phyloP scores from a whole-genome alignment of 2,113 vertebrate genomes.

The Crotalus horridus region DNA sequence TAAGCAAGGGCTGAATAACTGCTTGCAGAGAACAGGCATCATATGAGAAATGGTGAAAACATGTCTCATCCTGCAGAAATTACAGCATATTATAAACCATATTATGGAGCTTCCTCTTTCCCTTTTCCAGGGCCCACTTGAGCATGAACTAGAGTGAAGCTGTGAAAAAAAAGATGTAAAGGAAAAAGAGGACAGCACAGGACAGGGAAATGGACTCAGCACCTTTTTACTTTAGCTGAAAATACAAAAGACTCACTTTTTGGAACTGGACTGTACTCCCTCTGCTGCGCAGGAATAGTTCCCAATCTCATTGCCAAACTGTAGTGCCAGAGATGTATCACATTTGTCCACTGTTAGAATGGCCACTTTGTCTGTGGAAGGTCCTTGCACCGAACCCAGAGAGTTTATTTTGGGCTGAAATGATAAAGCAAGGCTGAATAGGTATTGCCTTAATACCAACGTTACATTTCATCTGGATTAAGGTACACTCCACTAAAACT shows the following conservation, averaged over 20 bases:
- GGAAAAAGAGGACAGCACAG: neutral
- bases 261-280: conserved; percentile 92
- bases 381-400: conserved; percentile 87
- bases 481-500: neutral
- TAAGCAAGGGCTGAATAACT: neutral
- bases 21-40: neutral
- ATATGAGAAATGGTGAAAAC: neutral
- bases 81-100: neutral
- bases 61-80: neutral
- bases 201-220: neutral
- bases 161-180: neutral
- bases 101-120: neutral
- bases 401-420: conserved; percentile 85
- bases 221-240: neutral
- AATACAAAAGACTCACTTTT: conserved; percentile 83
- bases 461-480: neutral
- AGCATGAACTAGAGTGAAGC: neutral
- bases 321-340: conserved; percentile 86
- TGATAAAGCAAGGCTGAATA: conserved; percentile 1
- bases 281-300: conserved; percentile 96
- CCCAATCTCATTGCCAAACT: conserved; percentile 86
- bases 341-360: conserved; percentile 92
- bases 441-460: neutral
- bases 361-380: conserved; percentile 95
- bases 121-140: neutral